phyloP scores from a whole-genome alignment of 2,113 vertebrate genomes.

The Aepyceros melampus region DNA sequence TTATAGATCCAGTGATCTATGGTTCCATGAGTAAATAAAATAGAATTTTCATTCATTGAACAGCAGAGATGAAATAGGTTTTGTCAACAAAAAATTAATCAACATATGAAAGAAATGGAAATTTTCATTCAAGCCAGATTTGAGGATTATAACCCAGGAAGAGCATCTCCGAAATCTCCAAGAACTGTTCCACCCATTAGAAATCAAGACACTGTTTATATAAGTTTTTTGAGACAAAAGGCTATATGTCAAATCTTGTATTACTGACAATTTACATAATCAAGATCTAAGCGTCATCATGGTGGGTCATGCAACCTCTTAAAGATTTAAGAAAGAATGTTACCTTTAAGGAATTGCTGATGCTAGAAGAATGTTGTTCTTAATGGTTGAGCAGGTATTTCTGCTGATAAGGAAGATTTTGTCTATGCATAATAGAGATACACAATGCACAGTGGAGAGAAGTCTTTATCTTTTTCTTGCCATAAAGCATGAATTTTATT shows the following conservation, averaged over 20 bases:
- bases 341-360: not conserved
- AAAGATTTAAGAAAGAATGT: not conserved
- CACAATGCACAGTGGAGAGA: not conserved
- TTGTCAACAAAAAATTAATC: not conserved
- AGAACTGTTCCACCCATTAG: not conserved
- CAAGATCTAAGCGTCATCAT: not conserved
- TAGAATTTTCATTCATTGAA: not conserved
- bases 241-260: not conserved
- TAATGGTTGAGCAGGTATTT: not conserved
- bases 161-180: not conserved
- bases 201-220: not conserved
- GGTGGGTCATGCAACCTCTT: not conserved
- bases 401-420: not conserved
- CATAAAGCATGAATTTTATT: not conserved
- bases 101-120: not conserved
- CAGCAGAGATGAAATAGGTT: not conserved
- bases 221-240: not conserved
- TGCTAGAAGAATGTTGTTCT: not conserved
- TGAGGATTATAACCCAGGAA: not conserved
- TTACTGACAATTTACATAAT: not conserved
- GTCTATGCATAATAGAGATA: not conserved
- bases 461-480: not conserved
- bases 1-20: too few species aligned
- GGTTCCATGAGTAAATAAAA: not conserved
- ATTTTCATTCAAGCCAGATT: not conserved